Base-by-base conservation (phyloP, 2,113 vertebrate species). In the Trogon surrucura region DNA sequence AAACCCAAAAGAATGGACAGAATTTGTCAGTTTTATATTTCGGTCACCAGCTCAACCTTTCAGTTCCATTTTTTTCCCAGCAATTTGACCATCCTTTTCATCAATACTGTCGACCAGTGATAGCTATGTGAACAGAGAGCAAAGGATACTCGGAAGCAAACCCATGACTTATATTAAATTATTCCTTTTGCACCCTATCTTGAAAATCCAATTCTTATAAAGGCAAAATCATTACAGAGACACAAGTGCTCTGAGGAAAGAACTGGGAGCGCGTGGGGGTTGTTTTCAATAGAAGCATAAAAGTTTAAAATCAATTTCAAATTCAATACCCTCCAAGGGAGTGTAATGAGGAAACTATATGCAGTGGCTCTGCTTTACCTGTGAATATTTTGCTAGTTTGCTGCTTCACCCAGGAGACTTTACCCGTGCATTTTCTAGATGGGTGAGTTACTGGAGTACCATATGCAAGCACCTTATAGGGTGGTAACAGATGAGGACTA, bases 291-390 rank as follows among this genome's bases (percentile, higher is more conserved):
- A 79, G 77, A 92, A 75, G 61, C 30, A 77, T 57, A 88, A 58
- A 92, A 80, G 65, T 69, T 84, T 93, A 88, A 84, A 95, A 92
- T 89, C 79, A 71, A 85, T 90, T 89, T 80, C 57, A 57, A 74
- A 94, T 91, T 62, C 86, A 73, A 79, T 95, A 87, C 13, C 27
- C 50, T 91, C 78, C 21, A 85, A 88, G 60, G 64, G 47, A 74
- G 25, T 23, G 57, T 72, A 89, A 80, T 54, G 41, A 96, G 34
- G 29, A 75, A 92, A 91, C 50, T 69, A 21, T 44, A 86, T 53
- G 25, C 45, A 83, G 27, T 74, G 62, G 50, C 26, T 29, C 15
- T 85, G n/a, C 65, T 83, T 93, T 85, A 21, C 48, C 32, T 71
- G 61, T 65, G 65, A 92, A 85, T 85, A 70, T 69, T 95, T 78